Conservation (phyloP, 2,888 invertebrate genomes). For the Campaea margaritaria region DNA sequence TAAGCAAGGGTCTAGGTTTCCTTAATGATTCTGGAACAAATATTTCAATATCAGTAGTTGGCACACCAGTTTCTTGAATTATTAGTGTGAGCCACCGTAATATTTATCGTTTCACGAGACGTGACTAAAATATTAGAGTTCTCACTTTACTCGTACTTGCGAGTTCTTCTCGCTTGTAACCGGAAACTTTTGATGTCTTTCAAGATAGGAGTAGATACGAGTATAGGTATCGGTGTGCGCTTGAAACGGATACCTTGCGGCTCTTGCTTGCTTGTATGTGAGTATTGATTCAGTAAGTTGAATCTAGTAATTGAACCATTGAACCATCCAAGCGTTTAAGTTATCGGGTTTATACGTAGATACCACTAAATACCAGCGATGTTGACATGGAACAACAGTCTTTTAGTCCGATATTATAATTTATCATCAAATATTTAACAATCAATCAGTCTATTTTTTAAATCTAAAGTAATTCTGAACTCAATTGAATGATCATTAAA, state of each 20-base stretch:
- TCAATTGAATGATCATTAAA: conserved; percentile 22
- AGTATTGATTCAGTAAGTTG: conserved; percentile 1
- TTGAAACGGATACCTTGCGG: conserved; percentile 3
- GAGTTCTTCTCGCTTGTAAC: conserved; percentile 34
- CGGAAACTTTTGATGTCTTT: conserved; percentile 34
- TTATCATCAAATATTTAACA: background rate
- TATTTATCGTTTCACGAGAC: conserved; percentile 58
- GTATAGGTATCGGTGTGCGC: conserved; percentile 2
- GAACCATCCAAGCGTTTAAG: too few relatives aligned
- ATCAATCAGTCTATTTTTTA: conserved; percentile 21
- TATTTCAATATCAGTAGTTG: conserved; percentile 51
- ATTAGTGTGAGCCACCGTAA: conserved; percentile 53
- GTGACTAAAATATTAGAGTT: conserved; percentile 57
- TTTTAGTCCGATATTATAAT: background rate
- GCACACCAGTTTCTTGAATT: conserved; percentile 56
- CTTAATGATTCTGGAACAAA: conserved; percentile 37
- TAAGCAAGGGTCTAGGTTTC: background rate
- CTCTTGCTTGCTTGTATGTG: background rate
- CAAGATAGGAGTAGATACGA: too few relatives aligned
- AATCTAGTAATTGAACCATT: background rate
- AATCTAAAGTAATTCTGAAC: conserved; percentile 16
- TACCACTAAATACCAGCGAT: too few relatives aligned
- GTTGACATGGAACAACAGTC: too few relatives aligned
- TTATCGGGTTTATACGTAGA: too few relatives aligned
- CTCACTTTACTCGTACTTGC: conserved; percentile 26